Base-by-base conservation (phyloP, 2,888 invertebrate genomes). In the Andricus quercusramuli region DNA sequence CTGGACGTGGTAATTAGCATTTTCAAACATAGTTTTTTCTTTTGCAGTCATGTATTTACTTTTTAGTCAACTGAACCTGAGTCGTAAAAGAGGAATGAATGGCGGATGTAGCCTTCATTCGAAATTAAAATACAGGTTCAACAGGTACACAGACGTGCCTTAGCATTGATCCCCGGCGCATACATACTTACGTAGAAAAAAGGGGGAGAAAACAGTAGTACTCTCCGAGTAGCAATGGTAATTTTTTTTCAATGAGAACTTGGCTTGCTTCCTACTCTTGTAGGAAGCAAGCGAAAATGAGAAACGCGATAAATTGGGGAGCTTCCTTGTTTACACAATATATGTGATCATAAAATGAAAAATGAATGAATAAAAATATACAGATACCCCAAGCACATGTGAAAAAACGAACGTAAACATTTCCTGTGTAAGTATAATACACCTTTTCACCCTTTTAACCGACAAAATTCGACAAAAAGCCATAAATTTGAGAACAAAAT, bases 101-200 rank as follows among this genome's bases (percentile, higher is more conserved):
- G 25, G 29, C 9, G 32, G 20, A 47, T n/a, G 32, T 32, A 74
- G 51, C 56, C 51, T 32, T 74, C 51, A 74, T 74, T 74, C 51
- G 74, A 74, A 74, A 74, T 74, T 51, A 32, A 74, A 74, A 74
- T 74, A 51, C 74, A 74, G 29, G 32, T 74, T 51, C 32, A 74
- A 74, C 51, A 74, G 74, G 74, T 74, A 74, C 32, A 74, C 9
- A 70, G 68, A 51, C 47, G 25, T 62, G n/a, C 15, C 25, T 25
- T 29, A 25, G 74, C 74, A 74, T 74, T 74, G 51, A 74, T 74
- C 51, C 74, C 56, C 51, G 11, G 62, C 15, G 2, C 15, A 62
- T 62, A 62, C 51, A 25, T 25, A 47, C 13, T 13, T 70, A 25
- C 47, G 70, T 70, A 20, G 32, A 56, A 74, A 56, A 29, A 29